These are phyloP conservation scores for Enteromius thamalakanensis DNA, from an alignment of 2,797 vertebrate species.

Conservation along the genomic window DNA sequence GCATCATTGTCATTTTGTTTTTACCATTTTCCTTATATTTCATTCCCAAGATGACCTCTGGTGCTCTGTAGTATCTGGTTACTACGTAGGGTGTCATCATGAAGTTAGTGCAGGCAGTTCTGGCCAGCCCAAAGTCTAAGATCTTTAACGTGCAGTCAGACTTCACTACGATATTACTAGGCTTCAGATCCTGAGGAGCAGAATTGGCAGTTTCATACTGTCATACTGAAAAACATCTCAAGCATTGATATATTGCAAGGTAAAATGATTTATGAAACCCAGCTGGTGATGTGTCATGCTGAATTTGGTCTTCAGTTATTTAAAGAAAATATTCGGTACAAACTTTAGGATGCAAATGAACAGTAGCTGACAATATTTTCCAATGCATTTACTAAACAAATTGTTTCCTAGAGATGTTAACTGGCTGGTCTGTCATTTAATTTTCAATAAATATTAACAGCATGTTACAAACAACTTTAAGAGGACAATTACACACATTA, in stretches of 20 bases:
- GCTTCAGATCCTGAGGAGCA: slow-evolving; percentile 89
- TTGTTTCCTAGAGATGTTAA: background rate
- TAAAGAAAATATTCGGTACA: background rate
- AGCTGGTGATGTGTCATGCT: background rate
- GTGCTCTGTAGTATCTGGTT: slow-evolving; percentile 94
- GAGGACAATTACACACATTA: background rate
- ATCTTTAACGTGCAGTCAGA: slow-evolving; percentile 98
- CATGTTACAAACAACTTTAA: background rate
- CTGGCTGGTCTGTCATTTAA: background rate
- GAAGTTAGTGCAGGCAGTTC: slow-evolving; percentile 96
- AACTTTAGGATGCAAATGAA: background rate
- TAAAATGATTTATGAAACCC: slow-evolving; percentile 3
- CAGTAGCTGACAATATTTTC: background rate
- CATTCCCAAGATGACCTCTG: slow-evolving; percentile 97
- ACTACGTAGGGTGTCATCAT: slow-evolving; percentile 99
- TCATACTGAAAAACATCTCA: background rate
- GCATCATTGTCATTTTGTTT: slow-evolving; percentile 43
- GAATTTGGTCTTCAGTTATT: background rate
- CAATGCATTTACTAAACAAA: background rate
- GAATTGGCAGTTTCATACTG: background rate
- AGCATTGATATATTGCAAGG: background rate
- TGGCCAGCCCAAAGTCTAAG: slow-evolving; percentile 94
- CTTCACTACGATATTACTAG: slow-evolving; percentile 98
- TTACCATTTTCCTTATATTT: slow-evolving; percentile 98
- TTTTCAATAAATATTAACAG: background rate